Evolutionary conservation across 2,888 invertebrate species (phyloP), one percentile per base, ranked within the genome.

Genomic region (Xanthia togata): DNA sequence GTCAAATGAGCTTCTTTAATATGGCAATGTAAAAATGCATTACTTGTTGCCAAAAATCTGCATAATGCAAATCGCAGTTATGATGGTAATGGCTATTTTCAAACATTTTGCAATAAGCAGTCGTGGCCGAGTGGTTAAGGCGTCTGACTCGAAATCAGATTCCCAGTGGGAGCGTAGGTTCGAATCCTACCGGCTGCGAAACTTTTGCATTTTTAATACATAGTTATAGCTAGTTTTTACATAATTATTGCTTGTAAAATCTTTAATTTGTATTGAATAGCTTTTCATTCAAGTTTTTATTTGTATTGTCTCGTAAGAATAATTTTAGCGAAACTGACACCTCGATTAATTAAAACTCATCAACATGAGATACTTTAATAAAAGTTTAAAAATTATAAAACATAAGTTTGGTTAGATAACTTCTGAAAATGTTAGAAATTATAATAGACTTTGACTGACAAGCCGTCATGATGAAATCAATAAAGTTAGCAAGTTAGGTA

Each of bases 121-220:
- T 97, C 98, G 97, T 98, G 98, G 98, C 98, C 98, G 98, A 98
- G 98, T 97, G 98, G 98, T 98, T 98, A 98, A 98, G 98, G 98
- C 98, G 98, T 98, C 98, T 98, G 98, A 98, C 98, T 98, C 97
- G 98, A 98, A 98, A 98, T 98, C 98, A 98, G 98, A 98, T 98
- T 98, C 98, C 98, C 98, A 98, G 97, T 98, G 98, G 98, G 98
- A 98, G 98, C 98, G 98, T 98, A 98, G 98, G 98, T 98, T 98
- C 98, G 98, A 98, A 98, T 98, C 98, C 98, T 98, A 98, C 98
- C 97, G 98, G 97, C 98, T 98, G 98, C 98, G 98, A 89, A 90
- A 5, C 3, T 73, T 82, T 82, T 84, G 38, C 14, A 1, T 59
- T 83, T 71, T 69, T 50, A 75, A 17, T n/a, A n/a, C n/a, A n/a